Percentiles rank a stretch among this genome's conserved stretches.
Conservation (phyloP, 2,113 vertebrate genomes). For the Shinisaurus crocodilurus region DNA sequence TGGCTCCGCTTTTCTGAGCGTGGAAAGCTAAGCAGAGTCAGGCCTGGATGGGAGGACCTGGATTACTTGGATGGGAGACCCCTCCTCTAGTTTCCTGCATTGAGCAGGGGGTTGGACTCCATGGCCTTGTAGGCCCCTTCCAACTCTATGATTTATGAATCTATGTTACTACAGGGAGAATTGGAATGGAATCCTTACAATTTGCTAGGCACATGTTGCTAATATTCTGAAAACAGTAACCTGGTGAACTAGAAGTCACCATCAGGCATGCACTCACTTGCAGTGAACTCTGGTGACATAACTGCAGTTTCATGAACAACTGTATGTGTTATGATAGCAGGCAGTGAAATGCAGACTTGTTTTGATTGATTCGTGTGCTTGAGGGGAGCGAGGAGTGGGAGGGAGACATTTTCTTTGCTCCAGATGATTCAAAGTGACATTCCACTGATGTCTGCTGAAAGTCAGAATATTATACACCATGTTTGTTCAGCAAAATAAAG, state of each 20-base stretch:
- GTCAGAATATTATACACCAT: conserved; percentile 29
- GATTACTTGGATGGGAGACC: too few species aligned
- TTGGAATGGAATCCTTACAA: neutral
- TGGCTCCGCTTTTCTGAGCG: too few species aligned
- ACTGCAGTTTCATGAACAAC: neutral
- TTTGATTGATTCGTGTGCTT: conserved; percentile 15
- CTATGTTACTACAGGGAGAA: neutral
- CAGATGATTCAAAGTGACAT: conserved; percentile 42
- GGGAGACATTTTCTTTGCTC: neutral
- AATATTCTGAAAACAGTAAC: neutral
- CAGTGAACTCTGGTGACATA: neutral
- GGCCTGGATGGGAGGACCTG: too few species aligned
- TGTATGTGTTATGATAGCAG: conserved; percentile 11
- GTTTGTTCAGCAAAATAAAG: conserved; percentile 22
- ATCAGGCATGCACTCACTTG: too few species aligned
- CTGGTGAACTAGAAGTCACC: conserved; percentile 11
- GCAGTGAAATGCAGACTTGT: neutral
- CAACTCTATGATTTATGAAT: too few species aligned
- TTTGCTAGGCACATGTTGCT: neutral
- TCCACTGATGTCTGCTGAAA: conserved; percentile 36
- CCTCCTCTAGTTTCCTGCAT: too few species aligned
- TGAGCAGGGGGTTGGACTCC: too few species aligned
- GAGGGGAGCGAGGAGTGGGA: neutral
- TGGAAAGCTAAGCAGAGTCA: too few species aligned
- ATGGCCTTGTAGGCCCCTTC: too few species aligned